Conservation (phyloP, 2,888 invertebrate genomes). For the Agonopterix alstromeriana region DNA sequence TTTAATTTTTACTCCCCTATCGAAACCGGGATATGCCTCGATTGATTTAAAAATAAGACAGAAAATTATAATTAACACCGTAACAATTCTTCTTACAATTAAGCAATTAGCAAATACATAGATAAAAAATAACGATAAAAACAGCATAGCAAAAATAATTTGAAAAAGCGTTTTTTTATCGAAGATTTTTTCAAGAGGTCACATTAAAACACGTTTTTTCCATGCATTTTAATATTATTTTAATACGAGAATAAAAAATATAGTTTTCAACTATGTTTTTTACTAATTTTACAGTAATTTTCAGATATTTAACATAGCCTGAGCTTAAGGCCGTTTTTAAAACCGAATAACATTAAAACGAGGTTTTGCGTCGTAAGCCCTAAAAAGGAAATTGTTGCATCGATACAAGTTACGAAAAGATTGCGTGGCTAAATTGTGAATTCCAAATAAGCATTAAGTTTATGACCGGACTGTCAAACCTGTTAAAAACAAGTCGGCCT, state of each 20-base stretch:
- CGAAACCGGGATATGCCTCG: constrained; percentile 59
- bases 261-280: constrained; percentile 31
- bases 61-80: constrained; percentile 9
- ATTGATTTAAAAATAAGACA: constrained; percentile 23
- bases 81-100: constrained; percentile 20
- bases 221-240: not conserved
- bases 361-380: constrained; percentile 5
- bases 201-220: constrained; percentile 1
- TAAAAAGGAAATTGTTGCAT: constrained; percentile 14
- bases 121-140: constrained; percentile 30
- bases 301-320: not conserved
- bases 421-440: constrained; percentile 7
- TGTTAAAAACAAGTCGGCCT: constrained; percentile 11
- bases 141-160: constrained; percentile 58
- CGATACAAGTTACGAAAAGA: constrained; percentile 14
- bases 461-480: constrained; percentile 13
- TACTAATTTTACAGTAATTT: constrained; percentile 11
- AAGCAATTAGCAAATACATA: constrained; percentile 33
- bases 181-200: constrained; percentile 15
- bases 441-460: constrained; percentile 6
- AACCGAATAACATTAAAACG: not conserved
- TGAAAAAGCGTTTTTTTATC: constrained; percentile 26
- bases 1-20: constrained; percentile 41
- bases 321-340: not conserved
- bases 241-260: constrained; percentile 60